phyloP scores from a whole-genome alignment of 2,113 vertebrate species.

The Takifugu bimaculatus region DNA sequence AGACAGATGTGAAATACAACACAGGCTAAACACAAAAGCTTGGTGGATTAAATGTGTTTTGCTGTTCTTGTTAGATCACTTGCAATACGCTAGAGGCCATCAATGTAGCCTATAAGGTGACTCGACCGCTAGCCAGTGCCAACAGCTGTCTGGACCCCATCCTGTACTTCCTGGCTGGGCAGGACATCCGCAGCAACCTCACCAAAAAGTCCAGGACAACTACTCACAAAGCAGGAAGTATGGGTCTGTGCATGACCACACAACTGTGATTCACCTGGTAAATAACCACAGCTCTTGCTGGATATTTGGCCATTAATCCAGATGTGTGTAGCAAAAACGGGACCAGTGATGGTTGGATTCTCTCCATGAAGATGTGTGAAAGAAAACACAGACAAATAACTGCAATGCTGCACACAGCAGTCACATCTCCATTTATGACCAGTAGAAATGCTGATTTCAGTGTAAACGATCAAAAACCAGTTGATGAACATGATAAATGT shows the following conservation, averaged over 20 bases:
- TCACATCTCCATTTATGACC: background rate
- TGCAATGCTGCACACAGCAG: background rate
- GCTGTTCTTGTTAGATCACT: slow-evolving; percentile 64
- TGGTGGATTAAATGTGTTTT: background rate
- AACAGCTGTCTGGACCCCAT: slow-evolving; percentile 96
- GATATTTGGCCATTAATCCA: background rate
- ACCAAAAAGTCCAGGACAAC: slow-evolving; percentile 33
- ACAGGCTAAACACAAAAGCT: background rate
- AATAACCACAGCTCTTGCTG: background rate
- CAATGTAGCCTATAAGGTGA: slow-evolving; percentile 92
- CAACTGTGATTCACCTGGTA: slow-evolving; percentile 31
- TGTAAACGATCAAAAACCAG: background rate
- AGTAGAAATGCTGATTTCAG: background rate
- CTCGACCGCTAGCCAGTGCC: slow-evolving; percentile 86
- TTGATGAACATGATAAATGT: no score
- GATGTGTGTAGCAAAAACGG: background rate
- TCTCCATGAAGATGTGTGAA: background rate
- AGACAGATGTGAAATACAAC: background rate
- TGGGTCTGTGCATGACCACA: slow-evolving; percentile 22
- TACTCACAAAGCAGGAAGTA: background rate
- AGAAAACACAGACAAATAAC: background rate
- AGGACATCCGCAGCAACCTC: slow-evolving; percentile 70
- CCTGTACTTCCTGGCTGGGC: slow-evolving; percentile 92
- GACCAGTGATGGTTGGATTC: background rate
- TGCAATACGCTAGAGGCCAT: slow-evolving; percentile 82